These are phyloP conservation scores for Oppia nitens DNA, from an alignment of 1,140 invertebrate genomes.

Conservation along the genomic window DNA sequence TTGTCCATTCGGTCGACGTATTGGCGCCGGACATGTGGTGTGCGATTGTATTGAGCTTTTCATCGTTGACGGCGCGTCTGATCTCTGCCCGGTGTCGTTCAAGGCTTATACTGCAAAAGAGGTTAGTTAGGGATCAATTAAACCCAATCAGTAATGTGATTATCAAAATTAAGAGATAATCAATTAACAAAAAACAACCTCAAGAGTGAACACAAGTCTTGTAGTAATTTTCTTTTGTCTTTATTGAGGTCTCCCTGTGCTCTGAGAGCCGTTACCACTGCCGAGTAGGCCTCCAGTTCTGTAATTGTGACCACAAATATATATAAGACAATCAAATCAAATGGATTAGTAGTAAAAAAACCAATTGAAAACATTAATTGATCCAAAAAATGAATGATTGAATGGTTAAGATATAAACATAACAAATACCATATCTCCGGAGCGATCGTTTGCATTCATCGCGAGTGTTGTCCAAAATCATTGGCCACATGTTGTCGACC, in stretches of 20 bases:
- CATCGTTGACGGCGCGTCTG: conserved; percentile 71
- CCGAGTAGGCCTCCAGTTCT: conserved; percentile 81
- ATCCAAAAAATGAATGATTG: neutral
- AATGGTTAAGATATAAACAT: conserved; percentile 30
- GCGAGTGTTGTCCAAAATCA: conserved; percentile 50
- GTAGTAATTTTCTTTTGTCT: conserved; percentile 62
- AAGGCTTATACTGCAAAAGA: conserved; percentile 49
- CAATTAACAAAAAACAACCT: conserved; percentile 23
- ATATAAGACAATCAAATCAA: conserved; percentile 13
- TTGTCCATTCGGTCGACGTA: conserved; percentile 61
- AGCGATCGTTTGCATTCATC: conserved; percentile 71
- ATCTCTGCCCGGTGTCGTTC: conserved; percentile 80
- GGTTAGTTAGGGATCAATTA: conserved; percentile 8
- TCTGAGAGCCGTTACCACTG: conserved; percentile 67
- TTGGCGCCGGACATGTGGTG: conserved; percentile 64
- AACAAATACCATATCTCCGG: conserved; percentile 61
- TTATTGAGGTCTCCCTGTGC: conserved; percentile 70
- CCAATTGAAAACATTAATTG: neutral
- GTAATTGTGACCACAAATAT: conserved; percentile 1
- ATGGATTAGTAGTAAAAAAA: neutral
- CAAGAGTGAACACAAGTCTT: conserved; percentile 57
- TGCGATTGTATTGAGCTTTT: conserved; percentile 66
- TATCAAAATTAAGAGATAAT: neutral
- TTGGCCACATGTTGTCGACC: conserved; percentile 35
- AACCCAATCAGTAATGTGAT: conserved; percentile 1